Evolutionary conservation across 2,113 vertebrate species (phyloP).

Genomic region (Falco punctatus): DNA sequence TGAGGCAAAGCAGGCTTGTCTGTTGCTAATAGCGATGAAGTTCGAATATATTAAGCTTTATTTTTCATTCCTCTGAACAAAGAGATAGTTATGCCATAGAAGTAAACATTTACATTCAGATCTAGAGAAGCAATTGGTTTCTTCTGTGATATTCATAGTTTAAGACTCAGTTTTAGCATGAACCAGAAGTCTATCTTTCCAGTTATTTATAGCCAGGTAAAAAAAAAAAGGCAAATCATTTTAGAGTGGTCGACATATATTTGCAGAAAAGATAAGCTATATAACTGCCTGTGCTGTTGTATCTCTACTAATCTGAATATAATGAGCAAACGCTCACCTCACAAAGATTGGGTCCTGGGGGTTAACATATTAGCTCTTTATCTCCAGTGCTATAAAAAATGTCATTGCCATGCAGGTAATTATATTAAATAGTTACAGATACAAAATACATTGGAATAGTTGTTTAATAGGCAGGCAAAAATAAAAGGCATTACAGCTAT

Average conservation of each 20-base stretch:
- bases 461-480: constrained; percentile 50
- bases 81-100: constrained; percentile 32
- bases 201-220: background rate
- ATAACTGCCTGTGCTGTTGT: constrained; percentile 13
- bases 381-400: constrained; percentile 42
- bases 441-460: constrained; percentile 34
- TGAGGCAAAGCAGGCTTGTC: constrained; percentile 49
- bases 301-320: constrained; percentile 58
- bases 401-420: constrained; percentile 46
- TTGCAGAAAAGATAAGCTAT: constrained; percentile 41
- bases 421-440: constrained; percentile 56
- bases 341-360: constrained; percentile 36
- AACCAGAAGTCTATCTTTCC: constrained; percentile 6
- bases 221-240: background rate
- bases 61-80: constrained; percentile 45
- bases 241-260: constrained; percentile 34
- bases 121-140: constrained; percentile 16
- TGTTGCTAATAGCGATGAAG: constrained; percentile 47
- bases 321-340: constrained; percentile 59
- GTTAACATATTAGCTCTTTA: constrained; percentile 60
- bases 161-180: background rate
- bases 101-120: constrained; percentile 56
- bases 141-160: background rate
- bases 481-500: constrained; percentile 19
- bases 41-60: constrained; percentile 49